Base-by-base conservation (phyloP, 2,888 invertebrate species). In the Luperina testacea region DNA sequence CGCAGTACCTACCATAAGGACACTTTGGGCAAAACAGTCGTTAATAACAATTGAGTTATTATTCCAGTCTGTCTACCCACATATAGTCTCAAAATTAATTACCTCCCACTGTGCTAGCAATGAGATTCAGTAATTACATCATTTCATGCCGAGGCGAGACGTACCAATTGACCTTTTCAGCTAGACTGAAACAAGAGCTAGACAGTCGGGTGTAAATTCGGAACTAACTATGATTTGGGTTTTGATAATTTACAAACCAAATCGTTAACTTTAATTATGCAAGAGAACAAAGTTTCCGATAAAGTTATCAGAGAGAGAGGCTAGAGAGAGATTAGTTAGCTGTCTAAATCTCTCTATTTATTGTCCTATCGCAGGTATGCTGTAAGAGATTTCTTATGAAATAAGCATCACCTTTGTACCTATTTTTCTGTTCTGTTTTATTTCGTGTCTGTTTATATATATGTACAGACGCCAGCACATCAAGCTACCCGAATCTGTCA, bases 161-260 rank as follows among this genome's bases (percentile, higher is more conserved):
- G 32, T 11, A 15, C 15, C 53, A 71, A 83, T 83, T 83, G 83
- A 83, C 78, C 81, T 83, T 53, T 67, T 42, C 7, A 68, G 53
- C 53, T 3, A 27, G 6, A 71, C 51, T 61, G 20, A 67, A 70
- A 61, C 38, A 45, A 42, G 27, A 77, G 8, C 38, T 53, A 20
- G 65, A 20, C 13, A 59, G 15, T 48, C 32, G 32, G 32, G 1
- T 57, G 24, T 51, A 7, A n/a, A 32, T 80, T 63, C 2, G 57
- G 38, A 20, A 27, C 0, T n/a, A n/a, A 11, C 27, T 74, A 38
- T 57, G 27, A 76, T 82, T 76, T 79, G 38, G 6, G 38, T 38
- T 32, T 48, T 8, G 20, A 32, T 53, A 17, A 32, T 59, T 65
- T 32, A n/a, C 9, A 13, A 45, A 27, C 5, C 8, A 48, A 61